A percentile compares a stretch with the other conserved stretches of the same genome.
Evolutionary conservation across 2,797 vertebrate species (phyloP).

Genomic region (Natrix natrix): DNA sequence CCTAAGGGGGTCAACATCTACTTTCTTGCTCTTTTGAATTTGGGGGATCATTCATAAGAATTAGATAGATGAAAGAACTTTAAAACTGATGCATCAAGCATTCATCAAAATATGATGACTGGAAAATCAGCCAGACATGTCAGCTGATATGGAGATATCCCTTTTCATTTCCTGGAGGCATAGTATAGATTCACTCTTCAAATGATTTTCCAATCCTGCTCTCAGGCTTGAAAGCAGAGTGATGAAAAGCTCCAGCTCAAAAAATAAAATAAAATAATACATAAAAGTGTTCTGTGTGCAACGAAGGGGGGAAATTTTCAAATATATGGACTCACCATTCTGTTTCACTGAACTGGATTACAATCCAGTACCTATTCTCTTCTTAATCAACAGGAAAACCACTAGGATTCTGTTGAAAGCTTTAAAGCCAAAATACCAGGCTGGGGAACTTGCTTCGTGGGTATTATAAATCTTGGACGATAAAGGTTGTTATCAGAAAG

Average conservation of each 20-base stretch:
- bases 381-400: constrained; percentile 4
- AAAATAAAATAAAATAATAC: background rate
- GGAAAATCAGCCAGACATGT: background rate
- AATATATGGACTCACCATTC: constrained; percentile 4
- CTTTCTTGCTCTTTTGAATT: background rate
- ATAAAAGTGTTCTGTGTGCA: background rate
- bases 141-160: background rate
- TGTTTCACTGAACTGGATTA: constrained; percentile 20
- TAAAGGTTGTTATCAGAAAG: background rate
- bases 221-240: background rate
- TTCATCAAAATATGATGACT: background rate
- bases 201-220: background rate
- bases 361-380: background rate
- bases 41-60: background rate
- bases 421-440: constrained; percentile 15
- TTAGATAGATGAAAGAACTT: background rate
- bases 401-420: constrained; percentile 23
- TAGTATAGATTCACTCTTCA: background rate
- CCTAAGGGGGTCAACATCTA: background rate
- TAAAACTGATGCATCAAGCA: background rate
- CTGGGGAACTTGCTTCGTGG: background rate
- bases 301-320: background rate
- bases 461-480: constrained; percentile 25
- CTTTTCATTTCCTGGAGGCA: background rate
- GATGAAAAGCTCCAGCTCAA: constrained; percentile 9